Evolutionary conservation across 2,888 invertebrate species (phyloP).

Genomic region (Tenthredo mesomela): DNA sequence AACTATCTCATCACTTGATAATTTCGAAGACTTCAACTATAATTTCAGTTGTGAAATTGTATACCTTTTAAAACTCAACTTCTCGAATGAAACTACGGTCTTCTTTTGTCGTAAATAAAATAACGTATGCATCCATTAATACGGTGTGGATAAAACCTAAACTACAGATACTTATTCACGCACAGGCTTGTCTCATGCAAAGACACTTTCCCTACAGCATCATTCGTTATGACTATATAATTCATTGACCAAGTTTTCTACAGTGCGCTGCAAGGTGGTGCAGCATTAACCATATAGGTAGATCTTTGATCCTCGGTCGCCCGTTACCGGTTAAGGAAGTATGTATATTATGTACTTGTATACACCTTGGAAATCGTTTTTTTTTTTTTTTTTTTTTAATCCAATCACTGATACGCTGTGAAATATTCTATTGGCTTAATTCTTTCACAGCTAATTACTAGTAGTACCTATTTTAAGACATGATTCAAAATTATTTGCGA

Average conservation of each 20-base stretch:
- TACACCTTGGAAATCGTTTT: too few species aligned
- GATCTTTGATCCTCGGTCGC: too few species aligned
- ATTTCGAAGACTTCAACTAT: not conserved
- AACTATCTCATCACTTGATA: slow-evolving; percentile 6
- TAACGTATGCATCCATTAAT: not conserved
- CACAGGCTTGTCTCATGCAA: not conserved
- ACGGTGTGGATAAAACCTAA: slow-evolving; percentile 26
- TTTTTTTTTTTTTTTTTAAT: too few species aligned
- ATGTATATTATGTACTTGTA: too few species aligned
- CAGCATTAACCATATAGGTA: not conserved
- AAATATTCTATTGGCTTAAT: too few species aligned
- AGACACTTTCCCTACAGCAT: slow-evolving; percentile 33
- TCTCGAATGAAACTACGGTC: not conserved
- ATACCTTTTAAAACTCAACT: not conserved
- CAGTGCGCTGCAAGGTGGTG: not conserved
- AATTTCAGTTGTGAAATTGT: not conserved
- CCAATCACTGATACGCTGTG: too few species aligned
- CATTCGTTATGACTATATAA: not conserved
- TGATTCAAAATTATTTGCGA: too few species aligned
- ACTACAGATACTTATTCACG: not conserved
- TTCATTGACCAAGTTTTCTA: not conserved
- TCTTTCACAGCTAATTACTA: too few species aligned
- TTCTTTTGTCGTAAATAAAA: slow-evolving; percentile 32
- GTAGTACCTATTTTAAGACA: too few species aligned
- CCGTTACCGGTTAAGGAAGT: too few species aligned